Evolutionary conservation across 2,797 vertebrate species (phyloP), one percentile per base, ranked within the genome.

Genomic region (Vipera ursinii): DNA sequence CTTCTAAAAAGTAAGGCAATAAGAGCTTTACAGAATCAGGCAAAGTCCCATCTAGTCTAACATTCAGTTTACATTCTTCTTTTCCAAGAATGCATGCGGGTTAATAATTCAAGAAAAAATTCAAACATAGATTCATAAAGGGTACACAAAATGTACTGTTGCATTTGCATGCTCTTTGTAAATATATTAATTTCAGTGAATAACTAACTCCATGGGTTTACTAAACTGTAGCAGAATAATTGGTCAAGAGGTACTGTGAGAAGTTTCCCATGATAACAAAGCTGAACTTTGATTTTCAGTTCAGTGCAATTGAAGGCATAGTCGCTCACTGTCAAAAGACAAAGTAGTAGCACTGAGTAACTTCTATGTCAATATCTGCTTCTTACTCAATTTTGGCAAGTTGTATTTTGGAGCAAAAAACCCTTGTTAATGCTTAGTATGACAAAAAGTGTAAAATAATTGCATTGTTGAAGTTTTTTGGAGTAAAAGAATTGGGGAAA

Each of bases 201-300:
- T 15, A 53, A 89, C 78, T 89, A n/a, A 20, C 9, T 26, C 69
- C 53, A 82, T 61, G 20, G 2, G 17, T 65, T 63, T 59, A 38
- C 44, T 61, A 65, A 65, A 69, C 22, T 15, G 13, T 44, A 90
- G 48, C 20, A 55, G 1, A 88, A 15, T 88, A 93, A 90, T 93
- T 95, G 51, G 24, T 60, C 28, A 24, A 38, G 73, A 90, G 69
- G 32, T 90, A 86, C 24, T 26, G 2, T 93, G 87, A 86, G 59
- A 93, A 91, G 12, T 2, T 0, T 94, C 90, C 92, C 1, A 55
- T 90, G 95, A 87, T 91, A 94, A 91, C 90, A 93, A 93, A 93
- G n/a, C 22, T 0, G 0, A 1, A 0, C 20, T 91, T 87, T 69
- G 17, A 55, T 10, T 85, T 26, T 88, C 90, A 3, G 28, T 63